Conservation (phyloP, 1,140 invertebrate genomes). For the Hesperophylax magnus region DNA sequence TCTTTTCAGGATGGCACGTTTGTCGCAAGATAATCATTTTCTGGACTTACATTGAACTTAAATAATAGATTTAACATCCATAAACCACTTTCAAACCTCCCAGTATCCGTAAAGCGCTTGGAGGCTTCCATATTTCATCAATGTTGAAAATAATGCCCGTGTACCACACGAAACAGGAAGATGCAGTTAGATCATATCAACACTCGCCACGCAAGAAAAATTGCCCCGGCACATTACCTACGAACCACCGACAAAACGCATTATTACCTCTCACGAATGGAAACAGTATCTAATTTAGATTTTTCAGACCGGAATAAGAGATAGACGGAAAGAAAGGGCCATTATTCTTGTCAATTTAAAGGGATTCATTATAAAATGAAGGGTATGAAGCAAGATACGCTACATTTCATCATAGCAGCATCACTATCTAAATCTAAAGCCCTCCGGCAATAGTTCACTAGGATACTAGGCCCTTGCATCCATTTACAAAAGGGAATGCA, state of each 20-base stretch:
- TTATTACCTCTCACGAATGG: neutral
- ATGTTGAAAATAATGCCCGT: neutral
- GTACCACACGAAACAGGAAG: neutral
- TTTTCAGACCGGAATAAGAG: constrained; percentile 18
- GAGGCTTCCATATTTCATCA: constrained; percentile 34
- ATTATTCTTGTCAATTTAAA: constrained; percentile 5
- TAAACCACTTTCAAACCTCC: neutral
- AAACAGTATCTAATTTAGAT: constrained; percentile 22
- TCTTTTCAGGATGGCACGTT: too few species aligned
- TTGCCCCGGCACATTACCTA: neutral
- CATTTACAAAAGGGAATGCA: too few species aligned
- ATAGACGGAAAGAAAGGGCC: constrained; percentile 19
- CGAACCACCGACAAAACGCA: neutral
- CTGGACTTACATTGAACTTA: too few species aligned
- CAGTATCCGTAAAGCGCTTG: constrained; percentile 1
- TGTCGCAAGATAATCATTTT: too few species aligned
- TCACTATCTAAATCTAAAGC: too few species aligned
- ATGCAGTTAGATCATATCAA: constrained; percentile 26
- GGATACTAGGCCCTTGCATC: too few species aligned
- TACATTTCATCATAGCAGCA: neutral
- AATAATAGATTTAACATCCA: neutral
- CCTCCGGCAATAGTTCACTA: too few species aligned
- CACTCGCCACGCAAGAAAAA: constrained; percentile 12
- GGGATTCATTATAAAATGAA: neutral
- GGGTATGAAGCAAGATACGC: neutral